Base-by-base conservation (phyloP, 1,140 invertebrate genomes). In the Adoxophyes honmai region DNA sequence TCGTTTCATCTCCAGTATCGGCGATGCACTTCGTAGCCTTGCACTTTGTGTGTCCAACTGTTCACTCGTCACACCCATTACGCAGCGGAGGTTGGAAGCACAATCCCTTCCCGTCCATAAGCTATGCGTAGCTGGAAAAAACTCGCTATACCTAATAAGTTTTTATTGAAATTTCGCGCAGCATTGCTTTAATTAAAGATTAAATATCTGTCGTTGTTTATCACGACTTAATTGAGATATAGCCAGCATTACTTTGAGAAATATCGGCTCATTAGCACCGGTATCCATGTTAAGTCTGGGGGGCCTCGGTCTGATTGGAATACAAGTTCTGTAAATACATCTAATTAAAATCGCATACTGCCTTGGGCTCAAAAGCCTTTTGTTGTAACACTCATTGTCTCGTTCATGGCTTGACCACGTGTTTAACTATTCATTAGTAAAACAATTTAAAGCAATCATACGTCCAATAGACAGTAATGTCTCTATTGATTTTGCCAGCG, bases 1-100 rank as follows among this genome's bases (percentile, higher is more conserved):
- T 75, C 70, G 75, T 80, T 86, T 85, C 78, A 86, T 88, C 80
- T 86, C 75, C 75, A 78, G 75, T 81, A 86, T 84, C 79, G 76
- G 73, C 74, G 78, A 84, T 88, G 82, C 82, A 86, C 80, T 84
- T 77, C 72, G 73, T 75, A 81, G 79, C 81, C 81, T 84, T 83
- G 80, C 77, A 81, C 76, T 85, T 76, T 75, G 70, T 71, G 64
- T 79, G 72, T 67, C 73, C 68, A 70, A 78, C 72, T 82, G 78
- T 78, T 81, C 73, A 66, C 58, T 71, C 53, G 62, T 63, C 55
- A 64, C 28, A 44, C 21, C 57, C 62, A 78, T 77, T 78, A 81
- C 66, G 75, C 72, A 73, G 66, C 33, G 62, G 69, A 80, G 70
- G 73, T 75, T 84, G 73, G 70, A 67, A 70, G 74, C 78, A 68